A percentile compares a stretch with the other conserved stretches of the same genome.
phyloP scores from a whole-genome alignment of 1,140 invertebrate genomes.

The Drosophila rufa region DNA sequence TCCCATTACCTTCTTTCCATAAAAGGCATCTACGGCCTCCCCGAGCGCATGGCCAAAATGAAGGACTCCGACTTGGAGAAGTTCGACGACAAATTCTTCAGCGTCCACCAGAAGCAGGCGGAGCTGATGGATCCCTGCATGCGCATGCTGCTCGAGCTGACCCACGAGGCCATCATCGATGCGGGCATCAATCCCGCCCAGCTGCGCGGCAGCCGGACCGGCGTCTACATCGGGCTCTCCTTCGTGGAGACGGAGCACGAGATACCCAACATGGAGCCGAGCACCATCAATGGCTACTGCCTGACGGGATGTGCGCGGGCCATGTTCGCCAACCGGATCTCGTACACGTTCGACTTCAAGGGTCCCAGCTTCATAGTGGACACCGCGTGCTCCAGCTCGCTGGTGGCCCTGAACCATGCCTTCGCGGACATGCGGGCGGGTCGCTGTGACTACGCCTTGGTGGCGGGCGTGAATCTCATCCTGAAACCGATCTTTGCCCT shows the following conservation, averaged over 20 bases:
- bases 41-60: constrained; percentile 94
- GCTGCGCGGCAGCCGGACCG: constrained; percentile 92
- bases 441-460: constrained; percentile 96
- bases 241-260: constrained; percentile 94
- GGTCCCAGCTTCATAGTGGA: constrained; percentile 97
- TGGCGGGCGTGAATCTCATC: constrained; percentile 94
- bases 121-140: constrained; percentile 98
- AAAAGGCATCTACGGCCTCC: constrained; percentile 90
- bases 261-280: constrained; percentile 89
- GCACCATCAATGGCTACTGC: constrained; percentile 95
- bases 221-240: constrained; percentile 96
- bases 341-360: constrained; percentile 96
- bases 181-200: constrained; percentile 94
- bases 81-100: constrained; percentile 97
- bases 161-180: constrained; percentile 97
- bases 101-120: constrained; percentile 97
- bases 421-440: constrained; percentile 92
- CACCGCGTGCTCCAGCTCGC: constrained; percentile 97
- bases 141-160: constrained; percentile 95
- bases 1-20: background rate
- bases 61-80: constrained; percentile 95
- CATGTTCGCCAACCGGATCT: constrained; percentile 98
- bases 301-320: constrained; percentile 96
- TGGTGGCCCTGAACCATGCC: constrained; percentile 95
- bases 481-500: constrained; percentile 95